phyloP scores from a whole-genome alignment of 2,113 vertebrate genomes.

The Peromyscus californicus region DNA sequence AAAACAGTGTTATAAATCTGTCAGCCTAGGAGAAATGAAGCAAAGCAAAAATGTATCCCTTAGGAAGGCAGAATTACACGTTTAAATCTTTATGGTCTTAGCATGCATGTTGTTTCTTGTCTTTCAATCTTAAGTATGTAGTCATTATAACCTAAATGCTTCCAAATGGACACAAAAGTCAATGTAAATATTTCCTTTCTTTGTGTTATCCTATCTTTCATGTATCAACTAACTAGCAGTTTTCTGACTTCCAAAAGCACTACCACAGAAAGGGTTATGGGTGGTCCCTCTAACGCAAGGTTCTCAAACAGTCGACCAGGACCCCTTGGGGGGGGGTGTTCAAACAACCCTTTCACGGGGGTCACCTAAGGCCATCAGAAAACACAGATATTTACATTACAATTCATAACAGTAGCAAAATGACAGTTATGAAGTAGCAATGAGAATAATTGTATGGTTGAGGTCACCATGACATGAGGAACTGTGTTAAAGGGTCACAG shows the following conservation, averaged over 20 bases:
- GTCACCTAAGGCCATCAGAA: neutral
- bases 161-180: slow-evolving; percentile 24
- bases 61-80: neutral
- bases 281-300: neutral
- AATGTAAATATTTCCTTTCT: neutral
- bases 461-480: neutral
- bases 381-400: neutral
- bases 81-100: neutral
- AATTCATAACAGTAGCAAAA: neutral
- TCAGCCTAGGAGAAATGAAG: neutral
- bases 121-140: neutral
- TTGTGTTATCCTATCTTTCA: neutral
- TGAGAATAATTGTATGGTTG: neutral
- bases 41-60: slow-evolving; percentile 1
- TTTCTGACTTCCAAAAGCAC: neutral
- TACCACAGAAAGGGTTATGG: neutral
- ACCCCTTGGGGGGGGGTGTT: neutral
- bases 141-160: neutral
- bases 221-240: neutral
- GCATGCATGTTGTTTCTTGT: neutral
- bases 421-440: neutral
- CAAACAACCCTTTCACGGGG: neutral
- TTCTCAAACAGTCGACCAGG: neutral
- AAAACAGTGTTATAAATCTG: neutral
- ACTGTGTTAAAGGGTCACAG: neutral